Evolutionary conservation across 2,888 invertebrate species (phyloP), one percentile per base, ranked within the genome.

Genomic region (Arge pagana): DNA sequence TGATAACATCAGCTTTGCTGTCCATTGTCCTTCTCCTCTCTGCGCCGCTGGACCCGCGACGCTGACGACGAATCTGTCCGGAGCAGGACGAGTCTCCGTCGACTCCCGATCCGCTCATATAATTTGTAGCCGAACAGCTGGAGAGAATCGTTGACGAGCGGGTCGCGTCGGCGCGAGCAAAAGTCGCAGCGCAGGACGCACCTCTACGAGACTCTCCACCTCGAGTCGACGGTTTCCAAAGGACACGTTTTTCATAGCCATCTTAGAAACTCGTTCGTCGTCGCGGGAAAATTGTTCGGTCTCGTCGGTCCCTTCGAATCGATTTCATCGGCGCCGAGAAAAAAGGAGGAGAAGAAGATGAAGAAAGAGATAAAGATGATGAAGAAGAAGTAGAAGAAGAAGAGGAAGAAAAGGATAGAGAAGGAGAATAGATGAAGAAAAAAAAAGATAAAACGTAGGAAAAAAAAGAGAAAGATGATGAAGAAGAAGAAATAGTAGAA

Each of bases 41-140:
- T 26, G 26, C 23, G 28, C n/a, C 28, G 8, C n/a, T n/a, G 28
- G 28, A 8, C 28, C 8, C n/a, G 8, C 28, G 28, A n/a, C n/a
- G 28, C 8, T 28, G n/a, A 7, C 28, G 8, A n/a, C 28, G 28
- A n/a, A n/a, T 10, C 28, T 10, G 28, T 28, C 28, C 10, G 28
- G 28, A n/a, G 7, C 28, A 8, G 58, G 53, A 51, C 42, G 49
- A 55, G 54, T 48, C 48, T 37, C 59, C 33, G 24, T 19, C 40
- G 50, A 33, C 61, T 65, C 63, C 68, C 71, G 59, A 64, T 35
- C 26, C 58, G 64, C 68, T 70, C 70, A 57, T 74, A 73, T 74
- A 74, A 73, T 74, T 74, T 74, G 74, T 74, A 74, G 73, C 74
- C 69, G 65, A 70, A 68, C 70, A 71, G 71, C 70, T 36, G n/a